Conservation (phyloP, 2,797 vertebrate genomes). For the Prionace glauca region DNA sequence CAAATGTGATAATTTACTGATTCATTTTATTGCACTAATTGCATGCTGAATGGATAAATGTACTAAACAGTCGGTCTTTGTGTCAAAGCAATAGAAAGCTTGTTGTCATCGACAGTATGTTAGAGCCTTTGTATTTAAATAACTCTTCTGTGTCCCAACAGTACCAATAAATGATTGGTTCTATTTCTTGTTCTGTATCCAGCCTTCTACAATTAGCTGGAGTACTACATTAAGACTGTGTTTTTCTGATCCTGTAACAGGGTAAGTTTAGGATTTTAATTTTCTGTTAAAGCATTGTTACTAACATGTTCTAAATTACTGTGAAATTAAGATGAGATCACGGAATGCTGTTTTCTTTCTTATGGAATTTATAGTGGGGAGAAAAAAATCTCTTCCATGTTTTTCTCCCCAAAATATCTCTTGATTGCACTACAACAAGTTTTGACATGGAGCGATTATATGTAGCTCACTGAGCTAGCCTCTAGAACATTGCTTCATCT, state of each 20-base stretch:
- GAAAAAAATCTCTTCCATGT: neutral
- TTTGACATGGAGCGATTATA: neutral
- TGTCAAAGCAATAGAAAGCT: neutral
- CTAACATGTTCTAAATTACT: neutral
- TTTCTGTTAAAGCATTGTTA: neutral
- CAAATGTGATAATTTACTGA: neutral
- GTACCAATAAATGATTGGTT: neutral
- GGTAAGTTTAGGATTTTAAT: conserved; percentile 17
- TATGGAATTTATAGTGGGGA: neutral
- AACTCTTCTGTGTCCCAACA: neutral
- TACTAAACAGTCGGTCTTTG: neutral
- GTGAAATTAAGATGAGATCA: neutral
- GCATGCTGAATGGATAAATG: neutral
- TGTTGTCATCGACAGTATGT: neutral
- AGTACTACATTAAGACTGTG: neutral
- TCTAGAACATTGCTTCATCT: neutral
- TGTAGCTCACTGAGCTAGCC: neutral
- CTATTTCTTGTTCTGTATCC: neutral
- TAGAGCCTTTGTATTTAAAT: conserved; percentile 14
- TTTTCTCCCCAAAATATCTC: neutral
- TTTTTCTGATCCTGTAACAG: neutral
- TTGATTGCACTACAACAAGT: neutral
- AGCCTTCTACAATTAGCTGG: neutral
- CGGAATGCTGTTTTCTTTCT: neutral
- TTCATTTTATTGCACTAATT: neutral